Conservation (phyloP, 2,888 invertebrate genomes). For the Cephus nigrinus region DNA sequence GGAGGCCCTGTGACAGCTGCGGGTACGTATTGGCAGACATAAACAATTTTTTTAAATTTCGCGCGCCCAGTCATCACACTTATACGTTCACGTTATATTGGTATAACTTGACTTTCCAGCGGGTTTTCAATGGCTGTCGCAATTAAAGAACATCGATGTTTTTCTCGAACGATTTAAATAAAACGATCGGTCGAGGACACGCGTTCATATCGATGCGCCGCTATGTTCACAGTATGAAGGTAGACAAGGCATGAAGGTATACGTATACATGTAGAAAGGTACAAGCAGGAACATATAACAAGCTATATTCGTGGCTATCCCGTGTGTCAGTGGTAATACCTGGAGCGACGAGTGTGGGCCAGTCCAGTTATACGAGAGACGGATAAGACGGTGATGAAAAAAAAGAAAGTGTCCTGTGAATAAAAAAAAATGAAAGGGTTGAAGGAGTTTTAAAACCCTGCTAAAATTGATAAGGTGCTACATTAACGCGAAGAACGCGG, state of each 20-base stretch:
- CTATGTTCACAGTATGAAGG: neutral
- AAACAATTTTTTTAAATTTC: neutral
- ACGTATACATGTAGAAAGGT: neutral
- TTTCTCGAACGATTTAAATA: neutral
- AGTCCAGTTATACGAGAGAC: constrained; percentile 47
- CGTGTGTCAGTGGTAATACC: neutral
- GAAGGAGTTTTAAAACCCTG: constrained; percentile 11
- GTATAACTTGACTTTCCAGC: neutral
- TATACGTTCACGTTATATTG: neutral
- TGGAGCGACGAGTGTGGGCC: constrained; percentile 46
- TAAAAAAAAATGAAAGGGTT: neutral
- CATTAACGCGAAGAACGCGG: constrained; percentile 36
- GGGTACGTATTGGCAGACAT: neutral
- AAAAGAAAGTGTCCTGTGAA: neutral
- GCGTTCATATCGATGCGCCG: neutral
- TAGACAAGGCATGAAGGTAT: neutral
- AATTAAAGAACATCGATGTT: neutral
- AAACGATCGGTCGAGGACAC: neutral
- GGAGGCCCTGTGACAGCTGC: neutral
- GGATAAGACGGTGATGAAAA: constrained; percentile 34
- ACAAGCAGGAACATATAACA: neutral
- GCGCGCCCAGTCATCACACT: neutral
- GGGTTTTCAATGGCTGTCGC: neutral
- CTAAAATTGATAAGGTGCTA: constrained; percentile 47
- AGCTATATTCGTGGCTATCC: neutral